A percentile compares a stretch with the other conserved stretches of the same genome.
Evolutionary conservation across 2,797 vertebrate species (phyloP).

Genomic region (Knipowitschia caucasica): DNA sequence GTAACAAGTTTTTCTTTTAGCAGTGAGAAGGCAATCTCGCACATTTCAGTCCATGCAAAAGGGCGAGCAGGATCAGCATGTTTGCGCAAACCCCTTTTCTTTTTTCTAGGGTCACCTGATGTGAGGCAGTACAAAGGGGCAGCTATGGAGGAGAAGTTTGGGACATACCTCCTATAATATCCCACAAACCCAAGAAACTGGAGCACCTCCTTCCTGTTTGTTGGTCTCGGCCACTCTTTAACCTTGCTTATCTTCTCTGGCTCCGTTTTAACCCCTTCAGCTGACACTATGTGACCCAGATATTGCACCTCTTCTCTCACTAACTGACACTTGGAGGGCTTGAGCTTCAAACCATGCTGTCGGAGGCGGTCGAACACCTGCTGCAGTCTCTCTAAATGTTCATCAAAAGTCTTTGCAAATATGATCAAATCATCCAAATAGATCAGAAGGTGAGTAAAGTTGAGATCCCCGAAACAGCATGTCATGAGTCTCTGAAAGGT

Average conservation of each 20-base stretch:
- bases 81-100: no score
- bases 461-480: no score
- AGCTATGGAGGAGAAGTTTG: constrained; percentile 14
- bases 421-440: constrained; percentile 34
- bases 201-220: constrained; percentile 14
- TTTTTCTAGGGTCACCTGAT: constrained; percentile 31
- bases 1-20: not conserved
- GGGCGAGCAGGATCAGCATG: not conserved
- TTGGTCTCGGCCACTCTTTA: constrained; percentile 15
- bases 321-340: constrained; percentile 18
- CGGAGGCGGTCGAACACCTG: constrained; percentile 21
- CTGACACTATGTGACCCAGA: constrained; percentile 18
- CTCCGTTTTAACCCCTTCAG: constrained; percentile 21
- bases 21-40: constrained; percentile 25
- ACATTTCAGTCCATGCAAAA: constrained; percentile 24
- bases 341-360: constrained; percentile 32
- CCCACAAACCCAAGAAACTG: constrained; percentile 34
- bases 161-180: no score
- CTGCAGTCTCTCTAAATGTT: constrained; percentile 30
- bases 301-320: constrained; percentile 28
- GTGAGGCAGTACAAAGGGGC: constrained; percentile 34
- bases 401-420: constrained; percentile 21
- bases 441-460: no score
- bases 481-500: no score
- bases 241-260: constrained; percentile 28